Conservation (phyloP, 2,113 vertebrate species). For the Carassius carassius region DNA sequence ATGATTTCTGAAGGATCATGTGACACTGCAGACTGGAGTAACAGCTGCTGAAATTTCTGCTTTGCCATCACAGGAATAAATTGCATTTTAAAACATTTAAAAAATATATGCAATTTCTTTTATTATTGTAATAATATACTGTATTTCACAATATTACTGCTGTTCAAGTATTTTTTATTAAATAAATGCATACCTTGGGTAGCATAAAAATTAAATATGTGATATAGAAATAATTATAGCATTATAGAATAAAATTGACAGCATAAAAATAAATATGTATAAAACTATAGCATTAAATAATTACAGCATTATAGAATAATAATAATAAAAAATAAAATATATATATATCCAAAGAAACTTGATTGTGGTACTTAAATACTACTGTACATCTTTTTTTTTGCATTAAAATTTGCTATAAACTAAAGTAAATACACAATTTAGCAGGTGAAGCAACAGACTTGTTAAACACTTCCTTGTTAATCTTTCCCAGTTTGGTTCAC, state of each 20-base stretch:
- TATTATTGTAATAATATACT: no score
- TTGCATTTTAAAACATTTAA: no score
- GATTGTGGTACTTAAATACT: background rate
- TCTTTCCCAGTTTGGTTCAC: background rate
- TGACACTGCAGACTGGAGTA: background rate
- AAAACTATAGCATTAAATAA: no score
- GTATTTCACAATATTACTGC: no score
- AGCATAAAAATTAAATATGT: no score
- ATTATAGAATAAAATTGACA: no score
- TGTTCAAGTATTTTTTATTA: background rate
- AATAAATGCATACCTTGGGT: background rate
- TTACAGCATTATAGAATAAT: no score
- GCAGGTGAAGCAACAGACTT: background rate
- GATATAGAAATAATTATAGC: no score
- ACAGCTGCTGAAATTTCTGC: no score
- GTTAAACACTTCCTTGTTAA: background rate
- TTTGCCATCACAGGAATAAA: no score
- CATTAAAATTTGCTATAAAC: background rate
- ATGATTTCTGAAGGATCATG: background rate
- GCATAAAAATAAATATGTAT: no score
- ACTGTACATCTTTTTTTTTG: background rate
- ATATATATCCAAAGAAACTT: background rate
- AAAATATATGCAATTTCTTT: no score
- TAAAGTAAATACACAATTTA: background rate
- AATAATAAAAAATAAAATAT: background rate